phyloP scores from a whole-genome alignment of 92 coral and sea anemone genomes.

The Scolanthus callimorphus region DNA sequence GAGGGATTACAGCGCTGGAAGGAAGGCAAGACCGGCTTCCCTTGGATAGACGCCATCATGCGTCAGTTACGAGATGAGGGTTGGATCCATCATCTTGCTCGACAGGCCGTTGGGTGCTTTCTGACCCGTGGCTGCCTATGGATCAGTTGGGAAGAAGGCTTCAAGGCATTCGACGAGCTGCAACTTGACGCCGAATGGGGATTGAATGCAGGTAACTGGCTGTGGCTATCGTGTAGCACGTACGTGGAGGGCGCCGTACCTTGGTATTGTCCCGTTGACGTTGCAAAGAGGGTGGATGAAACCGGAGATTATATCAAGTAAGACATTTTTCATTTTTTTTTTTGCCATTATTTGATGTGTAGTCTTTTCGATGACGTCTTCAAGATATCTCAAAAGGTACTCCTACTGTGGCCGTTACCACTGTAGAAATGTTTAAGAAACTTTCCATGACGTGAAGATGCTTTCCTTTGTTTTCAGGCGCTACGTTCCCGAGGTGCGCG shows the following conservation, averaged over 20 bases:
- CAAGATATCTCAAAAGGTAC: no score
- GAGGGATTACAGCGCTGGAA: slow-evolving; percentile 60
- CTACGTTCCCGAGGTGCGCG: slow-evolving; percentile 73
- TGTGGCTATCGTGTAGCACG: slow-evolving; percentile 74
- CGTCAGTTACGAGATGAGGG: slow-evolving; percentile 73
- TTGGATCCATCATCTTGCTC: slow-evolving; percentile 71
- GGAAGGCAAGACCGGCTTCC: slow-evolving; percentile 80
- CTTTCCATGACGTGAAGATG: no score
- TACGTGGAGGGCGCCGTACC: slow-evolving; percentile 48
- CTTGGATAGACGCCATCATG: slow-evolving; percentile 90
- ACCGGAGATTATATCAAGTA: slow-evolving; percentile 73
- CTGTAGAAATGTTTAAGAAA: no score
- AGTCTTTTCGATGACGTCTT: no score
- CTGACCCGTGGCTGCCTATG: slow-evolving; percentile 82
- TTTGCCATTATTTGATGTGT: no score
- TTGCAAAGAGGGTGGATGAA: slow-evolving; percentile 70
- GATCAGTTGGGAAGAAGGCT: slow-evolving; percentile 91
- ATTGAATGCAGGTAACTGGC: slow-evolving; percentile 76
- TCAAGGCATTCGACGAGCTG: slow-evolving; percentile 75
- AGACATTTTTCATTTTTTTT: no score
- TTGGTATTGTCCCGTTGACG: slow-evolving; percentile 81
- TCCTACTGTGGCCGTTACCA: no score
- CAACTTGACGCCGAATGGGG: slow-evolving; percentile 86
- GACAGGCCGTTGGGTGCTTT: slow-evolving; percentile 70
- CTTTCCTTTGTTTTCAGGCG: slow-evolving; percentile 43